These are phyloP conservation scores for Stenolophus ochropezus DNA, from an alignment of 2,888 invertebrate genomes.

Conservation along the genomic window DNA sequence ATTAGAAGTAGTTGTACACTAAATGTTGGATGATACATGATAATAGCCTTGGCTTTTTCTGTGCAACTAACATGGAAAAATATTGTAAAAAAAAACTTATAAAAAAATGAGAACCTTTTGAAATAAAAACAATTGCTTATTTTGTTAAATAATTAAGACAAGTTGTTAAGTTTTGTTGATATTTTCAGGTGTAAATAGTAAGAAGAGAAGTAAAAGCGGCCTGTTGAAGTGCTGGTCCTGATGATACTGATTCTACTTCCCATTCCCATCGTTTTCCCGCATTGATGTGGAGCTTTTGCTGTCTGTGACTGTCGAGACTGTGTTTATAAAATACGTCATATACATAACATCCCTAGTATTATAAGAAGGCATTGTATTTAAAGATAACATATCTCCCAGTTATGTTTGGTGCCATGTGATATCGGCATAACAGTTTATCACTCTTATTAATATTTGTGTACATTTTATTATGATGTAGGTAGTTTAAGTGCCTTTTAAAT, in stretches of 20 bases:
- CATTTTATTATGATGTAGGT: constrained; percentile 67
- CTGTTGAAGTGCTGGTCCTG: constrained; percentile 63
- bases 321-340: neutral
- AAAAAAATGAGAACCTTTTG: too few species aligned
- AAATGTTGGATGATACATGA: constrained; percentile 14
- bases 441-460: constrained; percentile 65
- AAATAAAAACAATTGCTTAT: neutral
- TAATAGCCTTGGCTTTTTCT: constrained; percentile 42
- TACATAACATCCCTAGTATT: constrained; percentile 53
- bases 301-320: constrained; percentile 47
- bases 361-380: constrained; percentile 61
- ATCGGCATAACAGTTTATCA: constrained; percentile 67
- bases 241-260: too few species aligned
- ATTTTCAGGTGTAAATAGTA: constrained; percentile 58
- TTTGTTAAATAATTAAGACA: neutral
- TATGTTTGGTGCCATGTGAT: constrained; percentile 69
- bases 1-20: neutral
- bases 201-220: constrained; percentile 60
- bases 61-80: constrained; percentile 56
- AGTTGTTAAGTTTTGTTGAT: neutral
- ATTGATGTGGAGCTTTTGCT: constrained; percentile 51
- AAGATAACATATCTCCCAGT: constrained; percentile 64
- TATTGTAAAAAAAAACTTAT: too few species aligned
- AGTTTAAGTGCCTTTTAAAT: constrained; percentile 69
- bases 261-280: constrained; percentile 21